Evolutionary conservation across 2,113 vertebrate genomes (phyloP).

Genomic region (Eonycteris spelaea): DNA sequence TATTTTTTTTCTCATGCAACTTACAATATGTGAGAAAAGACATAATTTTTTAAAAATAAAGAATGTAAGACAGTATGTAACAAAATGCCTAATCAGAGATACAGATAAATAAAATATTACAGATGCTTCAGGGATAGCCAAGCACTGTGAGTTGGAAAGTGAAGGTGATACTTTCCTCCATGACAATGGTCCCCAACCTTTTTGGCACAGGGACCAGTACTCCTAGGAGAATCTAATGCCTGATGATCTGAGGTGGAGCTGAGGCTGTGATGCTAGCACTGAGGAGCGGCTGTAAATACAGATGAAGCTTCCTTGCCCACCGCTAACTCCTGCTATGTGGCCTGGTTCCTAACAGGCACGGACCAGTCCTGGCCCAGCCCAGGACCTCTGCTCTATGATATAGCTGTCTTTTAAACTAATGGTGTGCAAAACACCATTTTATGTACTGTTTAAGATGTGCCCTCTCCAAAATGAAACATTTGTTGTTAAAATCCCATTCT

Average conservation of each 20-base stretch:
- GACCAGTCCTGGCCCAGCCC: no score
- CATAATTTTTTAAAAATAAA: background rate
- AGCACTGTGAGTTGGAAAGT: background rate
- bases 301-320: no score
- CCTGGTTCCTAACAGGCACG: no score
- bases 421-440: background rate
- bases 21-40: background rate
- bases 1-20: background rate
- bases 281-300: no score
- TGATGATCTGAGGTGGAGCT: no score
- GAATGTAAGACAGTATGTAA: background rate
- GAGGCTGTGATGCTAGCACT: no score
- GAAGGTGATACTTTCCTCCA: background rate
- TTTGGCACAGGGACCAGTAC: no score
- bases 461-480: background rate
- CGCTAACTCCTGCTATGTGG: no score
- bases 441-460: background rate
- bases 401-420: background rate
- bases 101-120: background rate
- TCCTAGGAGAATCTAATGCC: no score
- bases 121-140: background rate
- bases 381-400: background rate
- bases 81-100: background rate
- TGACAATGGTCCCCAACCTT: no score
- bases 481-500: conserved; percentile 8